phyloP scores from a whole-genome alignment of 2,113 vertebrate species.

The Epinephelus cyanopodus region DNA sequence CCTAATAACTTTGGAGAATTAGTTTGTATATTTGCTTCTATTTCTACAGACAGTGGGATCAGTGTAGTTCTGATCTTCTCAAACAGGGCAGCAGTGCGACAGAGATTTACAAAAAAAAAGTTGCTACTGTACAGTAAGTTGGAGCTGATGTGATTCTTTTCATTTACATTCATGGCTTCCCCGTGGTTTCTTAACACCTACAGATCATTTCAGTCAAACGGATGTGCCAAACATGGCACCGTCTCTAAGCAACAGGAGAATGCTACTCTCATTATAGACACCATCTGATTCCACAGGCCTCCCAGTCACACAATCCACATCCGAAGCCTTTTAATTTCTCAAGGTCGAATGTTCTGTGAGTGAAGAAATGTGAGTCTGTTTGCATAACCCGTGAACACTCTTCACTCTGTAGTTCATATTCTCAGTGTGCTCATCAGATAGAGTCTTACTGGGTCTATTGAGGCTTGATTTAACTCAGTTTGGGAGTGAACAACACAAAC shows the following conservation, averaged over 20 bases:
- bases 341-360: slow-evolving; percentile 23
- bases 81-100: neutral
- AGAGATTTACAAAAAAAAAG: neutral
- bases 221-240: slow-evolving; percentile 45
- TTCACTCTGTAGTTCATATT: neutral
- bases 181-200: slow-evolving; percentile 31
- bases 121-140: neutral
- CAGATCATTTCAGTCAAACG: slow-evolving; percentile 35
- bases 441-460: neutral
- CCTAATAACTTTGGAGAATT: neutral
- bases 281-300: slow-evolving; percentile 27
- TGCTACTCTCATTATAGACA: slow-evolving; percentile 53
- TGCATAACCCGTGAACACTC: neutral
- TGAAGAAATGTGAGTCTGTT: slow-evolving; percentile 1
- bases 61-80: neutral
- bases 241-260: slow-evolving; percentile 79
- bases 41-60: neutral
- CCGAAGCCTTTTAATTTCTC: slow-evolving; percentile 18
- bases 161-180: slow-evolving; percentile 23
- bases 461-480: neutral
- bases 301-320: slow-evolving; percentile 20
- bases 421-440: neutral
- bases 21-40: neutral
- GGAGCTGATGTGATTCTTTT: neutral
- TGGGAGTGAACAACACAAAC: slow-evolving; percentile 10